Conservation (phyloP, 2,888 invertebrate species). For the Pristionchus japonicus region DNA sequence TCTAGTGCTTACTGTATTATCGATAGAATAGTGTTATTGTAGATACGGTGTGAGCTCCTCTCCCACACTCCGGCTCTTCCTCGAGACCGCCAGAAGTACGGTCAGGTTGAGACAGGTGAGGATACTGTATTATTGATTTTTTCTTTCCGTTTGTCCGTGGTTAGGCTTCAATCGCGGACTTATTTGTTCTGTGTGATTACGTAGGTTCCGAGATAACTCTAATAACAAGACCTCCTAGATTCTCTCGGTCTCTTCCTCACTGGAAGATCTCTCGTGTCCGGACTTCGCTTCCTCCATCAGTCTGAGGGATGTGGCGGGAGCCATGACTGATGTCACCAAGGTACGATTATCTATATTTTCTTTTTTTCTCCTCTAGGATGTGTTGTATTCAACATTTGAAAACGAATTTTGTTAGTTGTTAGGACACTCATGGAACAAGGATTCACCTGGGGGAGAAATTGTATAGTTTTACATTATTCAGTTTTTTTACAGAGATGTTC, state of each 20-base stretch:
- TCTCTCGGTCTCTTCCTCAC: background rate
- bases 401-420: no score
- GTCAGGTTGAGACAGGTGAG: conserved; percentile 29
- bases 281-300: conserved; percentile 33
- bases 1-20: background rate
- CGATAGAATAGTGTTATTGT: background rate
- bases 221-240: background rate
- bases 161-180: no score
- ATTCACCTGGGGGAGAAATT: no score
- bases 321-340: conserved; percentile 46
- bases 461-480: no score
- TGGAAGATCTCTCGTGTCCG: conserved; percentile 8
- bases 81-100: conserved; percentile 33
- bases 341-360: no score
- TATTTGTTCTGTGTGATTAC: no score
- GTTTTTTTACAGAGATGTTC: no score
- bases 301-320: conserved; percentile 39
- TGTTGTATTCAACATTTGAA: no score
- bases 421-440: no score
- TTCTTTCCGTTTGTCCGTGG: background rate
- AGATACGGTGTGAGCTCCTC: conserved; percentile 38
- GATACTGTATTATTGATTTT: background rate
- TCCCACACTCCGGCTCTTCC: conserved; percentile 35
- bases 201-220: no score
- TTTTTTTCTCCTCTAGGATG: background rate